Evolutionary conservation across 2,888 invertebrate genomes (phyloP), one percentile per base, ranked within the genome.

Genomic region (Onchidella celtica): DNA sequence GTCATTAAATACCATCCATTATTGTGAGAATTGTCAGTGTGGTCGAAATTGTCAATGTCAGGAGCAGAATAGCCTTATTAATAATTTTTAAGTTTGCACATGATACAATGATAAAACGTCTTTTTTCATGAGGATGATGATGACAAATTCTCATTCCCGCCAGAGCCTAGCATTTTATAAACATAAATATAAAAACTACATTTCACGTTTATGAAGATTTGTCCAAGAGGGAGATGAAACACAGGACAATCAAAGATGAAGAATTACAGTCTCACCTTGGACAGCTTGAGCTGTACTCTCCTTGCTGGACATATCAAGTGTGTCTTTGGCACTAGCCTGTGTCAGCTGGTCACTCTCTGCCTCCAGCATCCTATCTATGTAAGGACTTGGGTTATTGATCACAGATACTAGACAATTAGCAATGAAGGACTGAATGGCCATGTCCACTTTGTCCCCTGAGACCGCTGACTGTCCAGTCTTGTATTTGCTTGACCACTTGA

Each of bases 301-400:
- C n/a, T 14, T 24, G n/a, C 70, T 72, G 3, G 40, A 36, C n/a
- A 63, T 27, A 29, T 72, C 63, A n/a, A 65, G n/a, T 6, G 27
- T 27, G 4, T 65, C 14, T 17, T 73, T 73, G 17, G 21, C 55
- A 36, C 2, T n/a, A 1, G 38, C 21, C 24, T 24, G 24, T 27
- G 40, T 47, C 21, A 17, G 27, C 36, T 55, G 34, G 40, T 55
- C 72, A 21, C 57, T 24, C 0, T 57, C 21, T 24, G 32, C 36
- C 36, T 74, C 81, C 75, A 76, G 38, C n/a, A 76, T 57, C 34
- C 81, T 68, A 55, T 81, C 81, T 27, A 76, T 27, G 34, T 76
- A 81, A 21, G 81, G 81, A 11, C 40, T n/a, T 34, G 81, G 81
- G 69, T 76, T 76, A 76, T 75, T 81, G 24, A 81, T 76, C 36